Evolutionary conservation across 2,888 invertebrate species (phyloP).

Genomic region (Volucella zonaria): DNA sequence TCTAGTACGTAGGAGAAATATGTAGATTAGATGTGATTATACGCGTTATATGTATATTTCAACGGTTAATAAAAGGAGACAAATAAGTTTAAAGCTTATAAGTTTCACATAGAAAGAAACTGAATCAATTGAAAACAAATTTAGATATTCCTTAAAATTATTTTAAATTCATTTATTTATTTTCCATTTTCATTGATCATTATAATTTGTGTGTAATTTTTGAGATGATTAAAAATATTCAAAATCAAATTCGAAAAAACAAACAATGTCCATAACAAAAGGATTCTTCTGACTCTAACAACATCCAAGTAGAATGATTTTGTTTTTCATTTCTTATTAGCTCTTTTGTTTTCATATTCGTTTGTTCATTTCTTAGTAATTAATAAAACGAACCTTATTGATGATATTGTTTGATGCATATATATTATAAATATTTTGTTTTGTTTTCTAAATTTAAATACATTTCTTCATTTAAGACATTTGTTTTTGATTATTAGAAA

Average conservation of each 20-base stretch:
- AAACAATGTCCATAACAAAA: slow-evolving; percentile 31
- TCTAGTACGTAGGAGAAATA: too few species aligned
- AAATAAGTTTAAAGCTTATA: too few species aligned
- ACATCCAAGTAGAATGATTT: slow-evolving; percentile 24
- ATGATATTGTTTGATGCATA: slow-evolving; percentile 61
- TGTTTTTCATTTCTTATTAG: slow-evolving; percentile 5
- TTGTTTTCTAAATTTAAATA: slow-evolving; percentile 21
- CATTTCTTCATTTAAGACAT: slow-evolving; percentile 4
- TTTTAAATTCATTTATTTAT: slow-evolving; percentile 70
- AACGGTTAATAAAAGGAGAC: too few species aligned
- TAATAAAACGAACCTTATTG: slow-evolving; percentile 44
- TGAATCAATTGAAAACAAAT: slow-evolving; percentile 2
- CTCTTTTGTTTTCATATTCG: neutral
- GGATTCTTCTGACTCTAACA: slow-evolving; percentile 21
- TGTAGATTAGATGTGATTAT: too few species aligned
- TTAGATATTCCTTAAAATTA: slow-evolving; percentile 49
- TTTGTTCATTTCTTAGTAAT: slow-evolving; percentile 27
- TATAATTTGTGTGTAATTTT: slow-evolving; percentile 57
- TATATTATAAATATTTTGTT: slow-evolving; percentile 27
- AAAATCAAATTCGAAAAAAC: slow-evolving; percentile 17
- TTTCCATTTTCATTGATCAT: slow-evolving; percentile 49
- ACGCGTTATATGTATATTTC: too few species aligned
- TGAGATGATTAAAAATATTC: slow-evolving; percentile 53
- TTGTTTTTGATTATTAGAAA: slow-evolving; percentile 58
- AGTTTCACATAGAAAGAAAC: too few species aligned